A percentile compares a stretch with the other conserved stretches of the same genome.
Evolutionary conservation across 2,888 invertebrate species (phyloP).

Genomic region (Melieria crassipennis): DNA sequence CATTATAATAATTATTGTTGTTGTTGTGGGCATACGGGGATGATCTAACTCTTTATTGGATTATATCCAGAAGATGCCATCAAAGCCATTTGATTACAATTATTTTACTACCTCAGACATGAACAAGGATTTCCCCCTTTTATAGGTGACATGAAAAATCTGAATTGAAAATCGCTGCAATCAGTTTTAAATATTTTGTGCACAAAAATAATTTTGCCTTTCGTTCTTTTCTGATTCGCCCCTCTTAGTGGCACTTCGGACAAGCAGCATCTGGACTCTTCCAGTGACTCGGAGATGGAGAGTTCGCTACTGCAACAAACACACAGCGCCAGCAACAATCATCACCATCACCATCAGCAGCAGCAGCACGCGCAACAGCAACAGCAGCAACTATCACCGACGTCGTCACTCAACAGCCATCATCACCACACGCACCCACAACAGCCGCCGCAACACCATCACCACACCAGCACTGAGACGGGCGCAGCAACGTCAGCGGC

Average conservation of each 20-base stretch:
- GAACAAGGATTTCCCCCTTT: too few species aligned
- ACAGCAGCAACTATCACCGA: conserved; percentile 38
- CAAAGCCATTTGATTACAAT: too few species aligned
- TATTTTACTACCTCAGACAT: too few species aligned
- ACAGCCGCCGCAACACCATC: conserved; percentile 48
- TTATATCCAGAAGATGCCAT: too few species aligned
- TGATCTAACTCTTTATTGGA: too few species aligned
- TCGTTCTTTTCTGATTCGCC: too few species aligned
- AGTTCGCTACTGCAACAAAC: conserved; percentile 59
- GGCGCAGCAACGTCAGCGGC: conserved; percentile 34
- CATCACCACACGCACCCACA: conserved; percentile 52
- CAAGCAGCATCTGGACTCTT: conserved; percentile 66
- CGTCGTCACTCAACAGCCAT: conserved; percentile 41
- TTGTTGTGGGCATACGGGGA: too few species aligned
- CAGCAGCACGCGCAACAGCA: conserved; percentile 54
- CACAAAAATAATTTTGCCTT: too few species aligned
- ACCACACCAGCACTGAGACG: conserved; percentile 44
- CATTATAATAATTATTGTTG: too few species aligned
- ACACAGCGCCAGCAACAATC: conserved; percentile 47
- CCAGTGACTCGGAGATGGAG: conserved; percentile 67
- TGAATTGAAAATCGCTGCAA: too few species aligned
- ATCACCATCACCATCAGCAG: conserved; percentile 50
- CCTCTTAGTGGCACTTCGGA: conserved; percentile 64
- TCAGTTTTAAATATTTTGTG: too few species aligned
- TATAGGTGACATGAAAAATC: too few species aligned